A percentile compares a stretch with the other conserved stretches of the same genome.
These are phyloP conservation scores for Leptopilina myrica DNA, from an alignment of 2,888 invertebrate species.

Conservation along the genomic window DNA sequence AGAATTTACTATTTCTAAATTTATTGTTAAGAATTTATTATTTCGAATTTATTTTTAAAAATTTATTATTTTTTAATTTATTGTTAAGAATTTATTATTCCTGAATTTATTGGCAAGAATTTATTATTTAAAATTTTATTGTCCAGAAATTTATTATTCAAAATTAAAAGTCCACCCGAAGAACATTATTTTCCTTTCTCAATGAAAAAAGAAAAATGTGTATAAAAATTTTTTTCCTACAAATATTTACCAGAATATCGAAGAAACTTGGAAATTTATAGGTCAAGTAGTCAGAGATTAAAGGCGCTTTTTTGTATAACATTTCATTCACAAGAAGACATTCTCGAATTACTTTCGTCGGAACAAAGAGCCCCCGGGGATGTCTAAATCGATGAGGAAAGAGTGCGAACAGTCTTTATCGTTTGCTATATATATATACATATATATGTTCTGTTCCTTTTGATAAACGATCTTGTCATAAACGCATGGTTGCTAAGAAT, in stretches of 20 bases:
- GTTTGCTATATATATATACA: neutral
- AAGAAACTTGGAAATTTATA: neutral
- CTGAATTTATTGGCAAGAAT: no score
- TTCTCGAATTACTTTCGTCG: constrained; percentile 20
- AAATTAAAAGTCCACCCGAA: no score
- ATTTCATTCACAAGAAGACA: neutral
- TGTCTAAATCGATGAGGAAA: constrained; percentile 16
- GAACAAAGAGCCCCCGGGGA: constrained; percentile 3
- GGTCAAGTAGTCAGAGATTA: neutral
- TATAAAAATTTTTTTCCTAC: no score
- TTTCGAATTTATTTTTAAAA: no score
- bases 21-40: no score
- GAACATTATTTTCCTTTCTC: neutral
- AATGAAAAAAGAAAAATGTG: neutral
- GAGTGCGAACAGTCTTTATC: constrained; percentile 1
- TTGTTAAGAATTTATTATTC: no score
- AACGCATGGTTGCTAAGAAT: no score
- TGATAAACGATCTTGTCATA: neutral
- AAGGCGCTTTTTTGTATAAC: neutral
- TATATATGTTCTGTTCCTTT: neutral
- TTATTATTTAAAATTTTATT: no score
- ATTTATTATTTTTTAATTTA: no score
- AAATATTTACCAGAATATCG: neutral
- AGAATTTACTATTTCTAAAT: no score
- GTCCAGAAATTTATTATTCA: no score